A percentile compares a stretch with the other conserved stretches of the same genome.
Evolutionary conservation across 2,888 invertebrate species (phyloP).

Genomic region (Ectropis crepuscularia): DNA sequence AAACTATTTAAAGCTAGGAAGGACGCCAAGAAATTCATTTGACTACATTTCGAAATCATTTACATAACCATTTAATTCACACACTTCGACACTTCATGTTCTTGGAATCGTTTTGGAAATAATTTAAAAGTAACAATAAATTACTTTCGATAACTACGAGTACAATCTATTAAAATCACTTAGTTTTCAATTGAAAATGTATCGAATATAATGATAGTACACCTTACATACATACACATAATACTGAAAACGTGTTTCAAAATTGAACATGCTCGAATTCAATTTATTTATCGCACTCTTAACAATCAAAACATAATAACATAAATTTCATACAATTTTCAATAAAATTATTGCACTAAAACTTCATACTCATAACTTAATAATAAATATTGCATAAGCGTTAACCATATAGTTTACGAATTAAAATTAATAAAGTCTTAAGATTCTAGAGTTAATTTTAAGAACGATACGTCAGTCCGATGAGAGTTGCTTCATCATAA

Average conservation of each 20-base stretch:
- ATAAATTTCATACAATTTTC: slow-evolving; percentile 80
- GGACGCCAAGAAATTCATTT: slow-evolving; percentile 71
- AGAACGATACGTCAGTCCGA: slow-evolving; percentile 79
- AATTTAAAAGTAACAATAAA: slow-evolving; percentile 82
- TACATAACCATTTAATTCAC: slow-evolving; percentile 56
- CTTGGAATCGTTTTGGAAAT: slow-evolving; percentile 78
- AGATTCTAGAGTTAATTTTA: slow-evolving; percentile 73
- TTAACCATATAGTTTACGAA: slow-evolving; percentile 73
- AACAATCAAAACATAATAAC: slow-evolving; percentile 79
- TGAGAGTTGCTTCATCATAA: slow-evolving; percentile 65
- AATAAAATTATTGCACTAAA: slow-evolving; percentile 83
- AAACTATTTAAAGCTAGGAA: slow-evolving; percentile 80
- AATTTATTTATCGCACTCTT: slow-evolving; percentile 57
- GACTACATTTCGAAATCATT: slow-evolving; percentile 60
- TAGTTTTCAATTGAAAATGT: slow-evolving; percentile 61
- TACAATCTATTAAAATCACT: slow-evolving; percentile 80
- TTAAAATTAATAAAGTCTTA: slow-evolving; percentile 75
- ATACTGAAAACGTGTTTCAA: slow-evolving; percentile 79
- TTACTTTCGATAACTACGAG: slow-evolving; percentile 71
- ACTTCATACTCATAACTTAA: slow-evolving; percentile 79
- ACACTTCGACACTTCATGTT: slow-evolving; percentile 60
- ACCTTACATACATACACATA: slow-evolving; percentile 77
- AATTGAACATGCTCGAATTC: slow-evolving; percentile 66
- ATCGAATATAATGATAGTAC: slow-evolving; percentile 39
- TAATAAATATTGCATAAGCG: slow-evolving; percentile 83